Base-by-base conservation (phyloP, 2,888 invertebrate genomes). In the Chalcis sispes region DNA sequence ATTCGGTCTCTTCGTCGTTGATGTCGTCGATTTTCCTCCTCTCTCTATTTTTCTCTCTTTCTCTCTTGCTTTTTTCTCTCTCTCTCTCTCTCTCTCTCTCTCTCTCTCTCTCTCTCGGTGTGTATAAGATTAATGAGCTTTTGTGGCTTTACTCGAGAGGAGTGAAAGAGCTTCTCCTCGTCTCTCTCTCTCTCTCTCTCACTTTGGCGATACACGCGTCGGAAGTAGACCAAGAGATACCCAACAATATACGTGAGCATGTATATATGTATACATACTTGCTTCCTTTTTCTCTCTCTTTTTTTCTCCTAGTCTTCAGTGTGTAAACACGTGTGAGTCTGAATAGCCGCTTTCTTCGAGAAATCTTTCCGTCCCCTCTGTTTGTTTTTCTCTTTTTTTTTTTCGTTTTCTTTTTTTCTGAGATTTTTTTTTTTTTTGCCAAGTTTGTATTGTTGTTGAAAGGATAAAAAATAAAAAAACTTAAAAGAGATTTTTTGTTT, bases 71-170 rank as follows among this genome's bases (percentile, higher is more conserved):
- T n/a, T n/a, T n/a, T n/a, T n/a, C n/a, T n/a, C n/a, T n/a, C n/a
- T n/a, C n/a, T n/a, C n/a, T n/a, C n/a, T n/a, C n/a, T n/a, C n/a
- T n/a, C n/a, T n/a, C n/a, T n/a, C n/a, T 58, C 76, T 62, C 76
- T 62, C 72, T 66, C 61, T 50, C 15, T 76, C 72, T 62, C 50
- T 32, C 72, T 67, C 56, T 48, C 15, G 72, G 65, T 73, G 59
- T 32, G 72, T 67, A 52, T 42, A 73, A 78, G 76, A 78, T 75
- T 78, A 78, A 78, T 76, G 78, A 78, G 78, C 73, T 78, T 78
- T 75, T 78, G 78, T 72, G 70, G 74, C 69, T 75, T 74, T 67
- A 48, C 59, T 40, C 52, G 15, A 15, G 64, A 10, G 48, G 18
- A 54, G 72, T 67, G 67, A 62, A 72, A 72, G 67, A 25, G 42